Evolutionary conservation across 2,113 vertebrate genomes (phyloP), one percentile per base, ranked within the genome.

Genomic region (Phylloscopus whistleri): DNA sequence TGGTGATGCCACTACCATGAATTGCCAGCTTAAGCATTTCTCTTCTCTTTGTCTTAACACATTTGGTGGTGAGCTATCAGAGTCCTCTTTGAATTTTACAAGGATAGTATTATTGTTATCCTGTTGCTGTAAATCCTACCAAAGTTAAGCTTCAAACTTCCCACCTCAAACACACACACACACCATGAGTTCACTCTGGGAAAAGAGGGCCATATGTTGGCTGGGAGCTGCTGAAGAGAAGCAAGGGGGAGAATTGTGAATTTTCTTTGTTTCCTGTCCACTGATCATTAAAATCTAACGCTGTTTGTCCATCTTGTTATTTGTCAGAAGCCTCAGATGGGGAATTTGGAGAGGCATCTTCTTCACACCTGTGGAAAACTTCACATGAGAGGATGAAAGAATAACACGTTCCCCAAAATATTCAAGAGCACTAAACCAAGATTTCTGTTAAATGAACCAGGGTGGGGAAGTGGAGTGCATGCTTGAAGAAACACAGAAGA

Each of bases 311-410:
- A 24, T 94, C 56, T 90, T 89, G 26, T 93, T 89, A 44, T 92
- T 89, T 95, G 31, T 75, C 86, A n/a, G n/a, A n/a, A n/a, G n/a
- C n/a, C n/a, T n/a, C n/a, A 97, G 93, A 56, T 69, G 60, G 12
- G 46, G 20, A 49, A 44, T 76, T 64, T 88, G 87, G 63, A 92
- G 52, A 93, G 24, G 22, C 23, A 13, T 27, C 72, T 85, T 90
- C 68, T 93, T 83, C 76, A 51, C 10, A 56, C 18, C 72, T 11
- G 4, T 89, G 64, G 76, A 84, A 81, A 92, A 63, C 43, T 69
- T 90, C 12, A 4, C 52, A 31, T n/a, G 14, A 75, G 44, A 91
- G 26, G 26, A 92, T 79, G 81, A 82, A 83, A 89, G 37, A 35
- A 52, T 81, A 80, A 37, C 4, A 0, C 11, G 7, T 72, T 90